These are phyloP conservation scores for Anas bernieri DNA, from an alignment of 2,797 vertebrate genomes.

Conservation along the genomic window DNA sequence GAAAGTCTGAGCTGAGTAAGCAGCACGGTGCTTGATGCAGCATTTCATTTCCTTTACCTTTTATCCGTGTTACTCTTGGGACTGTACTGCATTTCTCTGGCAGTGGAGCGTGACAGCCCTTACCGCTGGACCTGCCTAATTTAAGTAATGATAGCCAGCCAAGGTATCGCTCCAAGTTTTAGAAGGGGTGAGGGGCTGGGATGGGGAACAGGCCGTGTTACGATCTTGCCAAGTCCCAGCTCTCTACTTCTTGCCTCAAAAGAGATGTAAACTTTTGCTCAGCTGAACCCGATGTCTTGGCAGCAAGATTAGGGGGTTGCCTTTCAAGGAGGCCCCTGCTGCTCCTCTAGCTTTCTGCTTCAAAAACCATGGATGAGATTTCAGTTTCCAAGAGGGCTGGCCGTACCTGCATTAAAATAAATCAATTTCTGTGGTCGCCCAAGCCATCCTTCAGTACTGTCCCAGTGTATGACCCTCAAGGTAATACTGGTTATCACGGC, in stretches of 20 bases:
- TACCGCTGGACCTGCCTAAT: not conserved
- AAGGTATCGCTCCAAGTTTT: not conserved
- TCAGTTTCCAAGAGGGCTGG: not conserved
- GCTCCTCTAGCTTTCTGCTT: not conserved
- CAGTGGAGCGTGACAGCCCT: not conserved
- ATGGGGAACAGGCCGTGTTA: not conserved
- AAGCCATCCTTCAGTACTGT: not conserved
- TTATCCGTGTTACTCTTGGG: not conserved
- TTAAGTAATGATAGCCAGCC: not conserved
- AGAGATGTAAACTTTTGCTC: not conserved
- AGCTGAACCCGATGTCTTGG: not conserved
- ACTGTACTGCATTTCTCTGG: not conserved
- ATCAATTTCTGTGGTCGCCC: constrained; percentile 50
- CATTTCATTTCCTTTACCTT: not conserved
- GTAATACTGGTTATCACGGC: constrained; percentile 66
- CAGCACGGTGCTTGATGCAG: not conserved
- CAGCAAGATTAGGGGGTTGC: not conserved
- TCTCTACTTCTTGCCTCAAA: not conserved
- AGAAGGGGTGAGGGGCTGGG: not conserved
- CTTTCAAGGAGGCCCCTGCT: not conserved
- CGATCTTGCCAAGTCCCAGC: not conserved
- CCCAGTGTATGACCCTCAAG: constrained; percentile 64
- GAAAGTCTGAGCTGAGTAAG: not conserved
- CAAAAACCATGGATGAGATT: not conserved
- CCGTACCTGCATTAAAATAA: constrained; percentile 70